Base-by-base conservation (phyloP, 2,113 vertebrate genomes). In the Struthidea cinerea region DNA sequence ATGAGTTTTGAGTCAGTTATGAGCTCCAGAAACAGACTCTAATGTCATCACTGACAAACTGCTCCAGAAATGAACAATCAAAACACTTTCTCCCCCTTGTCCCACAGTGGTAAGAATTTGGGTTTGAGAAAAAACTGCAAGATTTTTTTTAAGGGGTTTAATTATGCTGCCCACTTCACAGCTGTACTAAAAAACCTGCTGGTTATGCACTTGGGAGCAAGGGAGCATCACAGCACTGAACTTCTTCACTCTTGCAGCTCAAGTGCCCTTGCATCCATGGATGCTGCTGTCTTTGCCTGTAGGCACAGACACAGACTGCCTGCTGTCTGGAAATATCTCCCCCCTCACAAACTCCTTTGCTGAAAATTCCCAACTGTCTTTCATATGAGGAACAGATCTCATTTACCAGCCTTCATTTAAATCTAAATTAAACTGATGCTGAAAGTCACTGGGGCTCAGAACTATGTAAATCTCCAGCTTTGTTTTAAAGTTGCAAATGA, bases 351-450 rank as follows among this genome's bases (percentile, higher is more conserved):
- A 92, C 79, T 89, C 57, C 92, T 90, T 33, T 10, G 64, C 85
- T 89, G 88, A 87, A 89, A 89, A 95, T 87, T 95, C 90, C 94
- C 94, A 88, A 89, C 69, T 68, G 92, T 70, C 88, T 87, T 69
- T 89, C 71, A 23, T 10, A 64, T 1, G 41, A 68, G 65, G 60
- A 92, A 63, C 76, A 88, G 83, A 84, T 71, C 92, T 94, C 90
- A 95, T 92, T 95, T 96, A 95, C 84, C 87, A 96, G 55, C 79
- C 87, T 96, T 94, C 92, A 91, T 83, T 94, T 92, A 84, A 96
- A 94, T 90, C 95, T 92, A 94, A 96, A 94, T 92, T 92, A 96
- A 89, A 95, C 44, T 44, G 68, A 82, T 84, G 83, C n/a, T 79
- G 73, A 60, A 90, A 96, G 93, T 90, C 90, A 87, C 76, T 46